Evolutionary conservation across 2,797 vertebrate genomes (phyloP), one percentile per base, ranked within the genome.

Genomic region (Harpagifer antarcticus): DNA sequence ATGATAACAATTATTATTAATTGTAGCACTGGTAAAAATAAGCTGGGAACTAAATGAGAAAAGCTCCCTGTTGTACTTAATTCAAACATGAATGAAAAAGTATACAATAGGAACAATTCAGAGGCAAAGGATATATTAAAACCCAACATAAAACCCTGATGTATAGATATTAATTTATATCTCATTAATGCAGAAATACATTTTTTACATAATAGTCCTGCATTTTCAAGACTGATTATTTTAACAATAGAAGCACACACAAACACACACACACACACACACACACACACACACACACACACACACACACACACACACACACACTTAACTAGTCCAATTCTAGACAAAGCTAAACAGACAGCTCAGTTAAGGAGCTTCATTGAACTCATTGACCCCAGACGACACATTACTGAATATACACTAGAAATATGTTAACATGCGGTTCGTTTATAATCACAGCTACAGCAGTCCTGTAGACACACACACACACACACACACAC

Each of bases 381-480:
- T 80, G 57, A 85, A 76, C 63, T 76, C 44, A 11, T 33, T 76
- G 76, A 82, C 66, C 77, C 50, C 31, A 1, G 9, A 47, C 64
- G 9, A 49, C 64, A 79, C 83, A 87, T 78, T 17, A 65, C 85
- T 71, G 47, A 70, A 57, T 58, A 67, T 52, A 67, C 59, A 65
- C 57, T 4, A 45, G 60, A 8, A 33, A 60, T 75, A 74, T 75
- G 67, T 56, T 72, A 68, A 59, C 62, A 62, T 60, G 48, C 0
- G 1, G 7, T 40, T 49, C 27, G 19, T 37, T 49, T 52, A 23
- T 68, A 61, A 69, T 67, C 61, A 56, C 60, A 61, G 60, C 55
- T 75, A 42, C 56, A 76, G 54, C 27, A 44, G 40, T 4, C 53
- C 45, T 49, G 48, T 17, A 67, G 10, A 61, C 43, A 10, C 67